Base-by-base conservation (phyloP, 2,113 vertebrate species). In the Aspiorhynchus laticeps region DNA sequence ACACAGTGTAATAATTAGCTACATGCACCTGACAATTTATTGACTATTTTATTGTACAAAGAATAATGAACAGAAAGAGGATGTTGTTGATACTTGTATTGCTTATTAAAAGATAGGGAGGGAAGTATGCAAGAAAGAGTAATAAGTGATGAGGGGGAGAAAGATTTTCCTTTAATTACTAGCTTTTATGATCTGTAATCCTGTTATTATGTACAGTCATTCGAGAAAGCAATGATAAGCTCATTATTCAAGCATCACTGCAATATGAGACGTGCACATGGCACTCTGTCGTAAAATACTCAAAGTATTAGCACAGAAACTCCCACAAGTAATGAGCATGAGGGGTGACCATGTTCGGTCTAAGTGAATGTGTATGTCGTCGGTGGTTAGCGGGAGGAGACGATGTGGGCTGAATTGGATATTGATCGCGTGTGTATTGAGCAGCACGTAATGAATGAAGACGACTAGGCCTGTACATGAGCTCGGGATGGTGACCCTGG, bases 401-500 rank as follows among this genome's bases (percentile, higher is more conserved):
- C 80, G 87, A 85, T 89, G 90, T 89, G 86, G 91, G 86, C 89
- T 90, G 93, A 92, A 94, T 93, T 94, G 90, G 92, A 93, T 94
- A 94, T 94, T 93, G 93, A 94, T 94, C 88, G 89, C 71, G 85
- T 80, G 17, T 87, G 77, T 83, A 84, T 84, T 85, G 83, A 71
- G 79, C 84, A 31, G 48, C 73, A 79, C 74, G 79, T 80, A 85
- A 83, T 89, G 87, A 89, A 83, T 78, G 79, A 79, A 87, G 88
- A 71, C 33, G 74, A n/a, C 88, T 71, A 76, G 83, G 38, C 73
- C 59, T 74, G 17, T 76, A 89, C 61, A 87, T 83, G 78, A 89
- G 80, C 85, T 80, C 59, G 11, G 79, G 76, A 65, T 77, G 17
- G 71, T 87, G 85, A 76, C 76, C 36, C 59, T 38, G 76, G 46